Evolutionary conservation across 2,888 invertebrate genomes (phyloP).

Genomic region (Eristalis intricaria): DNA sequence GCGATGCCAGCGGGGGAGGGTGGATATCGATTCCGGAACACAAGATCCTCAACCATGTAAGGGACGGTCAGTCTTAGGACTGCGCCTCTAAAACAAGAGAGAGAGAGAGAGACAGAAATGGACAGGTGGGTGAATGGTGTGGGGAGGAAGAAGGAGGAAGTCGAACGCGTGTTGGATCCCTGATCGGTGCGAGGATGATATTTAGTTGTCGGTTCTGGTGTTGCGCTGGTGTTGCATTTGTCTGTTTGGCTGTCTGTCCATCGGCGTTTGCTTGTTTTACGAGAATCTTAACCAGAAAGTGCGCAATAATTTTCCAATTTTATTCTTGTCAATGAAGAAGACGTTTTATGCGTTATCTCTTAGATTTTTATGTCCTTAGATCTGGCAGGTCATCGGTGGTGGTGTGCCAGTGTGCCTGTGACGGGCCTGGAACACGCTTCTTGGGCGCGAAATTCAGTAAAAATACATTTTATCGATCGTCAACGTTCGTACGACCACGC

Average conservation of each 20-base stretch:
- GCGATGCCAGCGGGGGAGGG: conserved; percentile 6
- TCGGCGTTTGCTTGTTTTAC: conserved; percentile 66
- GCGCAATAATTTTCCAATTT: conserved; percentile 72
- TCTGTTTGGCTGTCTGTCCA: conserved; percentile 31
- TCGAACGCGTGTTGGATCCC: not conserved
- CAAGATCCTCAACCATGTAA: conserved; percentile 64
- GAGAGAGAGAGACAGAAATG: too few relatives aligned
- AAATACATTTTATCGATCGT: conserved; percentile 15
- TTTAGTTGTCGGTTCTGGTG: conserved; percentile 53
- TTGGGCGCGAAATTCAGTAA: conserved; percentile 1
- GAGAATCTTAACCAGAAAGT: conserved; percentile 71
- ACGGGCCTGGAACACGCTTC: not conserved
- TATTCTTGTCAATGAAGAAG: conserved; percentile 71
- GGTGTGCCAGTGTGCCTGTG: conserved; percentile 3
- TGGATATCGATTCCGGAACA: conserved; percentile 51
- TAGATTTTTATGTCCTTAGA: conserved; percentile 63
- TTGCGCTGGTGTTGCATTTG: conserved; percentile 46
- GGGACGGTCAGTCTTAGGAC: conserved; percentile 21
- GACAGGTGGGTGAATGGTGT: not conserved
- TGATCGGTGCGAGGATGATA: conserved; percentile 28
- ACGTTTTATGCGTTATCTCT: conserved; percentile 69
- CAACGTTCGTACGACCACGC: not conserved
- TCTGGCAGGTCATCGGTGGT: conserved; percentile 11
- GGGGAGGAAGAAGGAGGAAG: not conserved
- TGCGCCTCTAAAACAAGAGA: not conserved